These are phyloP conservation scores for Nothobranchius furzeri DNA, from an alignment of 2,113 vertebrate species.

Conservation along the genomic window DNA sequence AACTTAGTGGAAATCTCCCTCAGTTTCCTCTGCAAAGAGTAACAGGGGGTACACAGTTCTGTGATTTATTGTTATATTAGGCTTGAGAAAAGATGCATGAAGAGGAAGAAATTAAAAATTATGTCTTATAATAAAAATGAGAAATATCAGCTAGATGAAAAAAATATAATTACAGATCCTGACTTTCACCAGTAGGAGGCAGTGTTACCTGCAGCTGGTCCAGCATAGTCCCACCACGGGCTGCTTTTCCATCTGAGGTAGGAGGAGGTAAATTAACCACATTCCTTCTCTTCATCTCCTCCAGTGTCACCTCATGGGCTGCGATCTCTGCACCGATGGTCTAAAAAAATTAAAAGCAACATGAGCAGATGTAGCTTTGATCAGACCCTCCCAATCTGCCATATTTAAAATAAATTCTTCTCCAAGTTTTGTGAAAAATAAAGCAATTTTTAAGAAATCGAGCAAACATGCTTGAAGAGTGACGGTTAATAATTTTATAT, in stretches of 20 bases:
- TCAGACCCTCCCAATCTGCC: background rate
- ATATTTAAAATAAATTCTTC: background rate
- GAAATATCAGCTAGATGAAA: too few relatives aligned
- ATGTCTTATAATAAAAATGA: too few relatives aligned
- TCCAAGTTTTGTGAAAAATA: too few relatives aligned
- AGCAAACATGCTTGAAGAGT: background rate
- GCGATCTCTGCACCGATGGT: constrained; percentile 91
- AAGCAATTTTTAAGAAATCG: too few relatives aligned
- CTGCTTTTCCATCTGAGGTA: constrained; percentile 81
- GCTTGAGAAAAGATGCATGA: too few relatives aligned
- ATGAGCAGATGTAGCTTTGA: background rate
- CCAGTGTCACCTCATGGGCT: constrained; percentile 87
- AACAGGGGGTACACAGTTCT: background rate
- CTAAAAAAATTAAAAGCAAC: constrained; percentile 60
- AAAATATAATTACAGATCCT: background rate
- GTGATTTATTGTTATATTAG: background rate
- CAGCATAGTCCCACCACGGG: constrained; percentile 85
- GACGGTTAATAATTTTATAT: too few relatives aligned
- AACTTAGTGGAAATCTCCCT: constrained; percentile 95
- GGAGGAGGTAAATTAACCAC: constrained; percentile 74
- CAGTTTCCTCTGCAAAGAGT: constrained; percentile 85
- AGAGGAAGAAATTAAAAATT: background rate
- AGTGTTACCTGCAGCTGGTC: constrained; percentile 90
- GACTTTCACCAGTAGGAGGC: constrained; percentile 53
- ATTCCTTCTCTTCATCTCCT: constrained; percentile 87